These are phyloP conservation scores for Lasius platythorax DNA, from an alignment of 2,888 invertebrate species.

Conservation along the genomic window DNA sequence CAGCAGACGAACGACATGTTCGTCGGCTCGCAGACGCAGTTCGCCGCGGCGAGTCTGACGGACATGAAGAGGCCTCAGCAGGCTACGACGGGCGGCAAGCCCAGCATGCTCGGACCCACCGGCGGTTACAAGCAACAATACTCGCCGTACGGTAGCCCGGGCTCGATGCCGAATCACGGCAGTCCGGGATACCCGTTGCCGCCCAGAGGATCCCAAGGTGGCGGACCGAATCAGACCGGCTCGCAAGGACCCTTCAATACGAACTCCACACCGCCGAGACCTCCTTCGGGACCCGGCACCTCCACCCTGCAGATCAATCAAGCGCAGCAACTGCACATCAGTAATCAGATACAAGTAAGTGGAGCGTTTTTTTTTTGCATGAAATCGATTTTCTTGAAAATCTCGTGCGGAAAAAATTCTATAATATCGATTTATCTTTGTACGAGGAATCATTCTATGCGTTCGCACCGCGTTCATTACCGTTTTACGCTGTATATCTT, in stretches of 20 bases:
- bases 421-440: background rate
- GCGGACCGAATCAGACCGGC: slow-evolving; percentile 84
- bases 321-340: slow-evolving; percentile 95
- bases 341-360: slow-evolving; percentile 93
- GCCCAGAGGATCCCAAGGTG: slow-evolving; percentile 84
- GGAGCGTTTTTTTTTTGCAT: background rate
- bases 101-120: slow-evolving; percentile 82
- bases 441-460: background rate
- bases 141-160: slow-evolving; percentile 89
- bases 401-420: background rate
- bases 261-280: slow-evolving; percentile 86
- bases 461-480: background rate
- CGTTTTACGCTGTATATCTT: background rate
- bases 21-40: slow-evolving; percentile 78
- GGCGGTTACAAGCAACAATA: slow-evolving; percentile 88
- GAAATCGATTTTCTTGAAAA: background rate
- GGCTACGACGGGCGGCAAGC: slow-evolving; percentile 79
- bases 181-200: slow-evolving; percentile 87
- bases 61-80: slow-evolving; percentile 86
- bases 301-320: slow-evolving; percentile 94
- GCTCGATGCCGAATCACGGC: slow-evolving; percentile 88
- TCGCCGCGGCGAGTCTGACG: slow-evolving; percentile 69
- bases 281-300: slow-evolving; percentile 87
- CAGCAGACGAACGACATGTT: slow-evolving; percentile 81
- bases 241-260: slow-evolving; percentile 86